These are phyloP conservation scores for Popillia japonica DNA, from an alignment of 1,140 invertebrate genomes.

Conservation along the genomic window DNA sequence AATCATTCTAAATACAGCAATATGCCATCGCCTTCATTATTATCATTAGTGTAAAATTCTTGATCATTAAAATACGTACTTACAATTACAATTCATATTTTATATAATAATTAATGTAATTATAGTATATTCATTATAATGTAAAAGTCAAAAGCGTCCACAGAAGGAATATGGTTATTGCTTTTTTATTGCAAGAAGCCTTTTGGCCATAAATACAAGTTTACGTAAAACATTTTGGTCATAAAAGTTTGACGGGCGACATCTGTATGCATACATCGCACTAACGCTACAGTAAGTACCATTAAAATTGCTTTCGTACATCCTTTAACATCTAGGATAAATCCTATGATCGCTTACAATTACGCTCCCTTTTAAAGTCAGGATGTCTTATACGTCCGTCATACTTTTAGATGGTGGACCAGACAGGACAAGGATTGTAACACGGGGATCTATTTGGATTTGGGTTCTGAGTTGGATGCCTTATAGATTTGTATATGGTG, in stretches of 20 bases:
- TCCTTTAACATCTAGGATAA: background rate
- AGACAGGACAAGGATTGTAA: constrained; percentile 51
- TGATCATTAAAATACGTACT: constrained; percentile 61
- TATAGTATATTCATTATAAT: constrained; percentile 61
- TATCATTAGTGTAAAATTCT: constrained; percentile 61
- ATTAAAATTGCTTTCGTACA: background rate
- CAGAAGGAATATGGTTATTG: constrained; percentile 65
- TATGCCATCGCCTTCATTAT: constrained; percentile 58
- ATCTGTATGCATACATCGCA: background rate
- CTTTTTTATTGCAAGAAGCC: constrained; percentile 65
- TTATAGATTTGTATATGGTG: constrained; percentile 46
- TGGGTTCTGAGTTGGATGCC: constrained; percentile 50
- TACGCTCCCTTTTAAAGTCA: background rate
- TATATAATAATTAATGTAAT: constrained; percentile 53
- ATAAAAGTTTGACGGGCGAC: constrained; percentile 5
- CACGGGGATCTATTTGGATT: constrained; percentile 50
- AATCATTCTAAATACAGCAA: constrained; percentile 58
- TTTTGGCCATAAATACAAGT: constrained; percentile 54
- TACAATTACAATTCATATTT: constrained; percentile 57
- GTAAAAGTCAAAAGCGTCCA: constrained; percentile 63
- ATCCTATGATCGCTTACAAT: background rate
- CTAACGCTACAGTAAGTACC: background rate
- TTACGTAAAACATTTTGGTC: constrained; percentile 44
- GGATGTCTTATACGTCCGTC: background rate
- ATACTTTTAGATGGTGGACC: constrained; percentile 43